These are phyloP conservation scores for Trididemnum clinides DNA, from an alignment of 23 tunicate species.

Conservation along the genomic window DNA sequence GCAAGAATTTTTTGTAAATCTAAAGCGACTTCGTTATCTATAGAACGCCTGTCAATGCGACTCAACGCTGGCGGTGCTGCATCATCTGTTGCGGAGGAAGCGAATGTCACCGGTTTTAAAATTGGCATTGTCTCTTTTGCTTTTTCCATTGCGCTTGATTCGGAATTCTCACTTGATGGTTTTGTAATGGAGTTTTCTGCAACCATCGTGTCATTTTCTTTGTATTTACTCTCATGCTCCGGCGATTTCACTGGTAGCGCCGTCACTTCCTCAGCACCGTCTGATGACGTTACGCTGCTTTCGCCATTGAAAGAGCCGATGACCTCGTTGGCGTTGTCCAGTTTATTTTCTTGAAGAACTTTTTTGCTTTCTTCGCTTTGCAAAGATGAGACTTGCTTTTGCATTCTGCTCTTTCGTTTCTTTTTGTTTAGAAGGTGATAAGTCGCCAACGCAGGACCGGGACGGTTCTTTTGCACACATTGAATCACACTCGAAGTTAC, in stretches of 20 bases:
- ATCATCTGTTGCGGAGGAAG: neutral
- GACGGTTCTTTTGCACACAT: conserved; percentile 87
- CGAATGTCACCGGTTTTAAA: neutral
- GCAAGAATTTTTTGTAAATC: neutral
- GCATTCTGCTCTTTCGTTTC: neutral
- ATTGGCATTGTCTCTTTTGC: neutral
- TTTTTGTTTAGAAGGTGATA: conserved; percentile 65
- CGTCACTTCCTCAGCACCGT: neutral
- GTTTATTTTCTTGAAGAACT: neutral
- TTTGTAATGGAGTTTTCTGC: neutral
- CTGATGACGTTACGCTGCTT: neutral
- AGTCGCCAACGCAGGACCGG: conserved; percentile 84
- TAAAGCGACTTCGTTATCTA: neutral
- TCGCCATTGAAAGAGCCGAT: too few species aligned
- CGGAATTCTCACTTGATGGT: neutral
- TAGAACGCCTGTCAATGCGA: neutral
- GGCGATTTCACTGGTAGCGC: neutral
- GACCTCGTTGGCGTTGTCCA: too few species aligned
- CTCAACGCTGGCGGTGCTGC: neutral
- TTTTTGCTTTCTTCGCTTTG: neutral
- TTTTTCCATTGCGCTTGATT: neutral
- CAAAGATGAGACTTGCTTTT: neutral
- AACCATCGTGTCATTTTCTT: neutral
- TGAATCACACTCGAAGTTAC: conserved; percentile 34
- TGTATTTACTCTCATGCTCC: neutral